Evolutionary conservation across 2,888 invertebrate genomes (phyloP), one percentile per base, ranked within the genome.

Genomic region (Yponomeuta sedellus): DNA sequence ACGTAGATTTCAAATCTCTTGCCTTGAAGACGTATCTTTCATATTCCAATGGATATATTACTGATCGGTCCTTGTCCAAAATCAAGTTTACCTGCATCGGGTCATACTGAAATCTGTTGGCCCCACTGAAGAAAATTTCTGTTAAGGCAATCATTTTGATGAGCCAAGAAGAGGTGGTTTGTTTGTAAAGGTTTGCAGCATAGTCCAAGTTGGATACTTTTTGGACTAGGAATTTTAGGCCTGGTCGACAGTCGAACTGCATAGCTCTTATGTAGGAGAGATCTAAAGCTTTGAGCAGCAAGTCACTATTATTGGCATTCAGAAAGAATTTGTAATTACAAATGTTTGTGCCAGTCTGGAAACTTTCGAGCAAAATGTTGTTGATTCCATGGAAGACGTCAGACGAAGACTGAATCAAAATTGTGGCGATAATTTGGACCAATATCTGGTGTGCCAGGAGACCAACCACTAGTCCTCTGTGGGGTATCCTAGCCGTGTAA

Each of bases 371-470:
- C 61, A 94, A 83, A 71, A 94, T 94, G 74, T 92, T 91, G 72
- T 93, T 93, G 25, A 95, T 93, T 12, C 90, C 88, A 71, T 94
- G 93, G 72, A 94, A 92, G 16, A 94, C 91, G 71, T 94, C 92
- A 16, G 92, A 90, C 0, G 93, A 92, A 2, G 95, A 94, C 76
- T 97, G 96, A 58, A 98, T 92, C 20, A 98, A 89, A 19, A 98
- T 92, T 74, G 96, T 96, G 3, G 97, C 98, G 68, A 98, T 94
- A 66, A 97, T 96, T 87, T 98, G 98, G 44, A 98, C 92, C 66
- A 98, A 89, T 93, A 98, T 96, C 88, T 98, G 98, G 82, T 98
- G 98, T 6, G 98, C 97, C 71, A 98, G 82, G 67, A 98, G 92
- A 2, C 98, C 97, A 3, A 98, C 96, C 0, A 98, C 96, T 65